Evolutionary conservation across 2,797 vertebrate genomes (phyloP).

Genomic region (Oreortyx pictus): DNA sequence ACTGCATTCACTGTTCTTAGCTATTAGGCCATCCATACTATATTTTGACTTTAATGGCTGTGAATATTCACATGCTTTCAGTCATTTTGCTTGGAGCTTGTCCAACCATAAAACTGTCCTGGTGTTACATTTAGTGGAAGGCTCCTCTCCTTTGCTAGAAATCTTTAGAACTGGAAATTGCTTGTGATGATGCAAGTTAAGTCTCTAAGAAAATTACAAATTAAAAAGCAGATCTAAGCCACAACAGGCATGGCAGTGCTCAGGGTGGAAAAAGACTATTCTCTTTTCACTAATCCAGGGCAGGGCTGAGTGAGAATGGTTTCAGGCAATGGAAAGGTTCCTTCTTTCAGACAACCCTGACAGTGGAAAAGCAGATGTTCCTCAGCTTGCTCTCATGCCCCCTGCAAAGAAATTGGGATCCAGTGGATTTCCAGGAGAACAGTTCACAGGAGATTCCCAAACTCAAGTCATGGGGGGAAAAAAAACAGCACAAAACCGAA

Average conservation of each 20-base stretch:
- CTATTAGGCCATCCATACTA: neutral
- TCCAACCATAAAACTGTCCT: neutral
- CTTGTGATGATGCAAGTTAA: constrained; percentile 40
- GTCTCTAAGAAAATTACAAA: constrained; percentile 47
- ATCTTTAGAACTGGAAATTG: constrained; percentile 23
- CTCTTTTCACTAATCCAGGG: neutral
- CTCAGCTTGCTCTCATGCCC: neutral
- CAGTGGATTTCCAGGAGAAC: neutral
- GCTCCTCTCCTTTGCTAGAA: accelerated
- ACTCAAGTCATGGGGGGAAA: accelerated
- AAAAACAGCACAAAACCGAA: neutral
- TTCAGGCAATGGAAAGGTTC: neutral
- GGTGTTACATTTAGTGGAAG: neutral
- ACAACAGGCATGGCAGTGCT: neutral
- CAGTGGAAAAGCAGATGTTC: neutral
- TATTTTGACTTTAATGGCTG: constrained; percentile 19
- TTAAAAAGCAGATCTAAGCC: constrained; percentile 45
- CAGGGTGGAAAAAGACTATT: neutral
- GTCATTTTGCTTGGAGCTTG: neutral
- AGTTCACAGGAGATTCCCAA: neutral
- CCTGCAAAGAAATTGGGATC: neutral
- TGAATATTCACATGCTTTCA: neutral
- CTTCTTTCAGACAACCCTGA: neutral
- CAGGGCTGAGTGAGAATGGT: neutral
- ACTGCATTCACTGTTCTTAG: neutral